Evolutionary conservation across 2,797 vertebrate genomes (phyloP), one percentile per base, ranked within the genome.

Genomic region (Sciaenops ocellatus): DNA sequence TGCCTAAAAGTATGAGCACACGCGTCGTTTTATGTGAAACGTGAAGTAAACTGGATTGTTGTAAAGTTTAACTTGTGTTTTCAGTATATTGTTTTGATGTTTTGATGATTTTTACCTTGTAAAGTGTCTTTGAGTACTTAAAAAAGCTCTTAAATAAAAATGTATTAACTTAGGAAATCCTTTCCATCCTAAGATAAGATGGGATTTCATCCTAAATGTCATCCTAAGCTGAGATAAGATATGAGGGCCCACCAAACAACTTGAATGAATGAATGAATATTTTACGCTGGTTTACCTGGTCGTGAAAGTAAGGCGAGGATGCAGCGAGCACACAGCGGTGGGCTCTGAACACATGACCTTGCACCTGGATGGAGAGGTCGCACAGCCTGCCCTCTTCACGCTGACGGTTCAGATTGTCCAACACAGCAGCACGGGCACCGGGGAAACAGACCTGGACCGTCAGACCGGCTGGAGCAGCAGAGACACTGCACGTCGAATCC

Each of bases 241-340:
- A 30, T 5, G 4, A 30, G 28, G 28, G 28, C 28, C 28, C 28
- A 56, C 2, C 13, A 55, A 62, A 46, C 22, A 66, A 18, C 2
- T 7, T 13, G 2, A 26, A 17, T 47, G 3, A 38, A 20, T 4
- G 4, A 20, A 22, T 47, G 2, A 4, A 64, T n/a, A 56, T 5
- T 4, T 0, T 5, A 59, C 3, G 17, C 6, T 38, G 16, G 22
- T 57, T 1, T 6, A 96, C 97, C 94, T 99, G 97, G 92, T 99
- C 98, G 1, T 98, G 98, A 85, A 99, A 99, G 78, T 97, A 99
- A 0, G 98, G 98, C 0, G 98, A 99, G 4, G 96, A 98, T 0
- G 97, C 97, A 0, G 97, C 98, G 41, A 99, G 89, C 13, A 99
- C 98, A 18, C 97, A 98, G 34, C 97, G 96, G 82, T 99, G 98